Conservation (phyloP, 1,140 invertebrate genomes). For the Meloidogyne floridensis region DNA sequence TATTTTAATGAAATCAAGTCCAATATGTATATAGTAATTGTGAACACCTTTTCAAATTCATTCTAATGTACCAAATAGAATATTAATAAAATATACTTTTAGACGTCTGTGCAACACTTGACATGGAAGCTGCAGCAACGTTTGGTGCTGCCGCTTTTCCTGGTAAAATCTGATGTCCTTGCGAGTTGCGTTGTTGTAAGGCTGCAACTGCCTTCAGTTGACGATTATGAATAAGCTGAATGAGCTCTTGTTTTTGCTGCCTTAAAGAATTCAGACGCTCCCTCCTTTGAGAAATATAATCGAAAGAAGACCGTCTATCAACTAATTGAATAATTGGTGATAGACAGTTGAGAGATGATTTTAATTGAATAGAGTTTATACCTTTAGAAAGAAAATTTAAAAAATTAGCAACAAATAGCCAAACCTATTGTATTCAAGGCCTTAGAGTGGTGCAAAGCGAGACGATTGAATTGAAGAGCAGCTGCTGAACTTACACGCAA, state of each 20-base stretch:
- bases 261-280: neutral
- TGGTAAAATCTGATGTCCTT: neutral
- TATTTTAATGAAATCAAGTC: too few species aligned
- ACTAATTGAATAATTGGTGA: constrained; percentile 4
- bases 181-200: neutral
- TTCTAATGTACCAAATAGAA: neutral
- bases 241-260: neutral
- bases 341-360: neutral
- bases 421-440: constrained; percentile 11
- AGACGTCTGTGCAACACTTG: neutral
- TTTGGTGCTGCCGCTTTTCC: neutral
- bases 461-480: constrained; percentile 15
- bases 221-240: constrained; percentile 14
- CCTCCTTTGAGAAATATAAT: neutral
- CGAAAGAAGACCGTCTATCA: neutral
- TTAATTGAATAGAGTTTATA: constrained; percentile 14
- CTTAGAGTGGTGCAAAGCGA: constrained; percentile 2
- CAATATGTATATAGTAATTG: too few species aligned
- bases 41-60: too few species aligned
- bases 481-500: constrained; percentile 18
- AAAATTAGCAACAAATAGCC: neutral
- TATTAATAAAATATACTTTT: constrained; percentile 2
- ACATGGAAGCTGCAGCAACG: neutral
- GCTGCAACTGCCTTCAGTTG: constrained; percentile 12
- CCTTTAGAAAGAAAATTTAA: neutral